Evolutionary conservation across 64 coral and sea anemone species (phyloP).

Genomic region (Stylophora pistillata): DNA sequence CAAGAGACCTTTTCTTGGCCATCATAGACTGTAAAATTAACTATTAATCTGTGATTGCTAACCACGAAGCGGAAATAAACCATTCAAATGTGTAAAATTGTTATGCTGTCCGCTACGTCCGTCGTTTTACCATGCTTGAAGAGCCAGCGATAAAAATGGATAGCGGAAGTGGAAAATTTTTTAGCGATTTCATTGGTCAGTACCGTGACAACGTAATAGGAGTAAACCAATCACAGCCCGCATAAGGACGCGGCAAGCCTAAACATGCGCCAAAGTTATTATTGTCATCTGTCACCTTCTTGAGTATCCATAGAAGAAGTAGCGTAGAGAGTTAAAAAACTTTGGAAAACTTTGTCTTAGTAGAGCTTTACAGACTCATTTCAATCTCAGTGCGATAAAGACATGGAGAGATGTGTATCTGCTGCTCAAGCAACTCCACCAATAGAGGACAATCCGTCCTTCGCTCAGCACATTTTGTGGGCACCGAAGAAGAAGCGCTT

Average conservation of each 20-base stretch:
- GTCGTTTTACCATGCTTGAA: conserved; percentile 6
- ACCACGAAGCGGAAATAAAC: not conserved
- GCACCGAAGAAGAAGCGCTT: conserved; percentile 66
- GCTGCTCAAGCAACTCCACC: conserved; percentile 60
- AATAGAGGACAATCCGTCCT: conserved; percentile 15
- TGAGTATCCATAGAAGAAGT: too few species aligned
- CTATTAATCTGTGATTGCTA: not conserved
- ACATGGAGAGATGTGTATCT: conserved; percentile 8
- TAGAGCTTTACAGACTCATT: not conserved
- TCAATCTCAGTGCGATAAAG: not conserved
- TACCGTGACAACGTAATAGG: not conserved
- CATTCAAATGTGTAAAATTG: not conserved
- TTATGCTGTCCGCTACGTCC: not conserved
- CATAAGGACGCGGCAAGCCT: not conserved
- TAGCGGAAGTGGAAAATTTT: not conserved
- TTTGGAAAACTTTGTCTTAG: not conserved
- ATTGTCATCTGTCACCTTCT: not conserved
- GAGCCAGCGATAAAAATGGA: not conserved
- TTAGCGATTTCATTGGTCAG: conserved; percentile 3
- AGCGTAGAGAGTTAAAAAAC: not conserved
- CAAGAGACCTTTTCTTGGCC: conserved; percentile 1
- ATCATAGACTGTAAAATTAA: not conserved
- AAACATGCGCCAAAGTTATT: conserved; percentile 21
- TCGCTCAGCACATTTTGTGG: conserved; percentile 50
- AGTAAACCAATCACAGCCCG: conserved; percentile 6